Base-by-base conservation (phyloP, 2,113 vertebrate genomes). In the Sula dactylatra region DNA sequence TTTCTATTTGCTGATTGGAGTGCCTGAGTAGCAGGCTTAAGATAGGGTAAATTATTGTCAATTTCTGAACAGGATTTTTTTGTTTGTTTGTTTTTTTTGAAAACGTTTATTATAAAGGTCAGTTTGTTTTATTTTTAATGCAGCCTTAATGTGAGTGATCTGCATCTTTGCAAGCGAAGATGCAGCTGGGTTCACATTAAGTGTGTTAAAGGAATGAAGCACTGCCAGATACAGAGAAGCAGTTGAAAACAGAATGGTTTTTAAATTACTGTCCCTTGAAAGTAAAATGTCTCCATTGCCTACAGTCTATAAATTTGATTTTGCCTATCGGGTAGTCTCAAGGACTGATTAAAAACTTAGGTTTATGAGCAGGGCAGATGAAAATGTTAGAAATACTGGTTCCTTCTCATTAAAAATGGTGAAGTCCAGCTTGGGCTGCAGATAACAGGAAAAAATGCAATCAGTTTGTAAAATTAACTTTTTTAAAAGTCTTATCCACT, bases 41-140 rank as follows among this genome's bases (percentile, higher is more conserved):
- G 82, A 96, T 97, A 96, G 94, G 94, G 85, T 98, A 98, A 98
- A 98, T 98, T 98, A 98, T 95, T 98, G 94, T 95, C 93, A 88
- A 85, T 97, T 97, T 98, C 64, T 97, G 86, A 95, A 86, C 81
- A 88, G 73, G 73, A 96, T 96, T 97, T 97, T 95, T 55, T 89
- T 45, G 15, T 69, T 79, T n/a, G n/a, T n/a, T 85, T 91, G 50
- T 92, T 95, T 42, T 47, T 96, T 98, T 98, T 97, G 44, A 88
- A 98, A 64, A 97, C 89, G 85, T 96, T 97, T 97, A 67, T 96
- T 97, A 97, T 95, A 96, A 97, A 98, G 95, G 96, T 97, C 97
- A 98, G 90, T 94, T 97, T 97, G 56, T 86, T 93, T 93, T 25
- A 50, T 90, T 93, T 96, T 81, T 69, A 82, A 91, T 97, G 82